These are phyloP conservation scores for Penaeus chinensis DNA, from an alignment of 1,140 invertebrate genomes.

Conservation along the genomic window DNA sequence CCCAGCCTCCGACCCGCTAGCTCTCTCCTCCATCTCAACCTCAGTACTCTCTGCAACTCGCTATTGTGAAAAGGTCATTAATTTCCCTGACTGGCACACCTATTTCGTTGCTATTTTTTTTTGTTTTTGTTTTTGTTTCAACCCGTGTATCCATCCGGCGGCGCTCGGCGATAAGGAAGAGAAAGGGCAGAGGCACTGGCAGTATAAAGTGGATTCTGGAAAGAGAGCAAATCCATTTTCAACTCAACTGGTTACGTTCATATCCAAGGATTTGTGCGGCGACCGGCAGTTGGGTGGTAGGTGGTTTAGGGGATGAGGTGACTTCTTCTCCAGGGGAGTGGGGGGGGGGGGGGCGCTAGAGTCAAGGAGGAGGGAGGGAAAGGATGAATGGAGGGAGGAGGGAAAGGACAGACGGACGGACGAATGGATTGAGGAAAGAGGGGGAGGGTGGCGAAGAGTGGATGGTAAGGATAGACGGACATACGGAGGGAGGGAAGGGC, in stretches of 20 bases:
- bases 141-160: too few species aligned
- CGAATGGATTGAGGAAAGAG: not conserved
- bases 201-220: not conserved
- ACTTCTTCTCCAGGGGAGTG: not conserved
- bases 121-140: too few species aligned
- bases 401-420: not conserved
- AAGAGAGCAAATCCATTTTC: not conserved
- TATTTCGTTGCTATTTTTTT: too few species aligned
- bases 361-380: not conserved
- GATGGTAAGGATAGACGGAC: not conserved
- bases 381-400: not conserved
- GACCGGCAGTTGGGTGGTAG: conserved; percentile 8
- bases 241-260: not conserved
- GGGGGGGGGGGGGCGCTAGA: not conserved
- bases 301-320: conserved; percentile 1
- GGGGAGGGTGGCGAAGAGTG: not conserved
- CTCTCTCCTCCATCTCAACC: too few species aligned
- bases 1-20: too few species aligned
- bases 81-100: too few species aligned
- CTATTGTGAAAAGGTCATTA: too few species aligned
- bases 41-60: too few species aligned
- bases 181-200: too few species aligned
- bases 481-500: too few species aligned
- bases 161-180: too few species aligned
- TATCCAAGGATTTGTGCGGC: not conserved